Evolutionary conservation across 2,113 vertebrate species (phyloP).

Genomic region (Epinephelus fuscoguttatus): DNA sequence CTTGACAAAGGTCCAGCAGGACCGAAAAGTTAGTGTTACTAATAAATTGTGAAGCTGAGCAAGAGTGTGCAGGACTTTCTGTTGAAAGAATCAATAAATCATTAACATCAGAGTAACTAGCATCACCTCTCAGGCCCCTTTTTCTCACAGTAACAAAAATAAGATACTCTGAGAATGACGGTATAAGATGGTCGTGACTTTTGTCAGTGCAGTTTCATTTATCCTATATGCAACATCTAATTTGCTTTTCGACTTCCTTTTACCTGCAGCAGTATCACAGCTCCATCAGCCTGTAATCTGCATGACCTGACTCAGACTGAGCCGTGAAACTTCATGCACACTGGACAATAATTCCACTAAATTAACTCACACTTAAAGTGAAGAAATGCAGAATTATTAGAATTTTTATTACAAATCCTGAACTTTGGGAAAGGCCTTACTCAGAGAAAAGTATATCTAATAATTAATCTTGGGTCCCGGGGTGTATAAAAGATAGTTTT

Average conservation of each 20-base stretch:
- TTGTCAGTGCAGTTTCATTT: background rate
- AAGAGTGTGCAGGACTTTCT: no score
- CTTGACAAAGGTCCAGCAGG: no score
- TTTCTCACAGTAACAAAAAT: background rate
- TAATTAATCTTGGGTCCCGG: conserved; percentile 3
- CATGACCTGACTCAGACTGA: conserved; percentile 13
- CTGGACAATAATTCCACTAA: background rate
- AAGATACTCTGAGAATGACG: background rate
- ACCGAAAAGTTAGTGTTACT: no score
- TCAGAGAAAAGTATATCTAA: background rate
- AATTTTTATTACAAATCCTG: background rate
- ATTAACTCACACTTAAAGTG: background rate
- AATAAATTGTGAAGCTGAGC: no score
- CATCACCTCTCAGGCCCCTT: background rate
- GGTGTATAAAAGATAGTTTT: conserved; percentile 16
- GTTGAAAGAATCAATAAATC: background rate
- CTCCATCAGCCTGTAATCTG: conserved; percentile 3
- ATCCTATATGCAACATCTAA: conserved; percentile 1
- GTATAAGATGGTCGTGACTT: background rate
- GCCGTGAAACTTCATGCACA: background rate
- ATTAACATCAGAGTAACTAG: background rate
- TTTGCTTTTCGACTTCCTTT: conserved; percentile 11
- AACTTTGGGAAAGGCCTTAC: background rate
- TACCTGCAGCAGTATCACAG: conserved; percentile 22
- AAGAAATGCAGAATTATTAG: background rate